Evolutionary conservation across 2,113 vertebrate genomes (phyloP).

Genomic region (Tenrec ecaudatus): DNA sequence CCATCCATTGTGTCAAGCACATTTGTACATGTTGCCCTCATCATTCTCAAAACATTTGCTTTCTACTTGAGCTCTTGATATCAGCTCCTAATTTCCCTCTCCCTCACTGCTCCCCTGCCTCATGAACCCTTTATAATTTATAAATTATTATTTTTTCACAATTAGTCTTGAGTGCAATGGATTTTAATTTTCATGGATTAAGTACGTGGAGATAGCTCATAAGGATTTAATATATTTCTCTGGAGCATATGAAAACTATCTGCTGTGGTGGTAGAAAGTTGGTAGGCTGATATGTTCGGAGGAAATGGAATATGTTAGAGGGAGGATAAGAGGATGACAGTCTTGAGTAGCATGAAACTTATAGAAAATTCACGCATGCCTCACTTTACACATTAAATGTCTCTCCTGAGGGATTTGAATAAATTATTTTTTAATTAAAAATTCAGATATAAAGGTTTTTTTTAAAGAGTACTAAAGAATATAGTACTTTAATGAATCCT

Average conservation of each 20-base stretch:
- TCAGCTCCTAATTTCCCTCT: too few relatives aligned
- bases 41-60: too few relatives aligned
- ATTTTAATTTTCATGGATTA: slow-evolving; percentile 1
- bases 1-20: too few relatives aligned
- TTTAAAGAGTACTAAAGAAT: background rate
- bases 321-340: background rate
- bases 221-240: background rate
- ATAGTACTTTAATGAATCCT: slow-evolving; percentile 2
- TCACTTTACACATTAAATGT: background rate
- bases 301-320: background rate
- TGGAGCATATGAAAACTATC: background rate
- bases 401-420: background rate
- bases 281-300: background rate
- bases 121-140: too few relatives aligned
- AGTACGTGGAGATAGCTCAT: background rate
- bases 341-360: background rate
- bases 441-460: background rate
- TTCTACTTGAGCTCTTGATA: too few relatives aligned
- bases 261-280: background rate
- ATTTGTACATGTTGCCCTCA: too few relatives aligned
- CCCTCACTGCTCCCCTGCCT: too few relatives aligned
- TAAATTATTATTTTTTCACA: too few relatives aligned
- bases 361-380: background rate
- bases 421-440: background rate
- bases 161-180: background rate